Base-by-base conservation (phyloP, 2,888 invertebrate genomes). In the Mythimna impura region DNA sequence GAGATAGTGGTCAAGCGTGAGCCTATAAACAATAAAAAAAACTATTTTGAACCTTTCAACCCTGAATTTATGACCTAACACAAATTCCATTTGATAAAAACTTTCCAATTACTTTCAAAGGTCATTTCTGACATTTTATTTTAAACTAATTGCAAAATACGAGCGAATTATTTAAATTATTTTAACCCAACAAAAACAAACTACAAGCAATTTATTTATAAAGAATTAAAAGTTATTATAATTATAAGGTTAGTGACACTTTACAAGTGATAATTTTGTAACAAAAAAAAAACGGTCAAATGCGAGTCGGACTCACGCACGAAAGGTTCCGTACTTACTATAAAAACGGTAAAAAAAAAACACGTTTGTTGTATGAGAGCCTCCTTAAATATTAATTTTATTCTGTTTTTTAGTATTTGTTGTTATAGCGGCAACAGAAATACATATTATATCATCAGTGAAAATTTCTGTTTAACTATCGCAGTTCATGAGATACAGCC, bases 161-260 rank as follows among this genome's bases (percentile, higher is more conserved):
- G 68, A 79, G 40, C 60, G 2, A 61, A 65, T 63, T 67, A 60
- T 68, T 22, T 25, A 54, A 80, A 67, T 40, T 12, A 58, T 52
- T 36, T n/a, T 25, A n/a, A 40, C 9, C 17, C 4, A 25, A 60
- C 17, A 66, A 66, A 69, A 66, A 66, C 22, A 54, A 14, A 73
- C 14, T 40, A 60, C 50, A 58, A 50, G 30, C 69, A 62, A 66
- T 71, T 73, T 75, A 67, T 82, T 34, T 55, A 57, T n/a, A 62
- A 73, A 58, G 57, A 70, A 73, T 54, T 73, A 61, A 66, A 77
- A 73, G 17, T 50, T 70, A 58, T 73, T 30, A 54, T 34, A 77
- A 82, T 80, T 78, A 80, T 83, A 57, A 71, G 54, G 9, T 20
- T 30, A 7, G 52, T 70, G 73, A 60, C 80, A 68, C 14, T n/a